Conservation (phyloP, 2,113 vertebrate genomes). For the Prinia subflava region DNA sequence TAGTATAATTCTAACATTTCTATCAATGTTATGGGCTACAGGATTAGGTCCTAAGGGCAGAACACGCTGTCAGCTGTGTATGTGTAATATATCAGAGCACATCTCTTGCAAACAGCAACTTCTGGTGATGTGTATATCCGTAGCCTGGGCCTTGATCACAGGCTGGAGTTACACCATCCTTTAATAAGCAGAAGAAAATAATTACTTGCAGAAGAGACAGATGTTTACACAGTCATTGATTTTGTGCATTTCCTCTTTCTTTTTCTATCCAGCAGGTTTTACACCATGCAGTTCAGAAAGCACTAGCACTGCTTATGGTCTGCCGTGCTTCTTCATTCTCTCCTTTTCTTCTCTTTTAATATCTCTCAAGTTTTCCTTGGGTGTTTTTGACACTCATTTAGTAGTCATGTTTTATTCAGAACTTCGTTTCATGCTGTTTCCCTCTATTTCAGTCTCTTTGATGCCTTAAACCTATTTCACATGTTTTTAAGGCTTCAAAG, state of each 20-base stretch:
- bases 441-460: conserved; percentile 39
- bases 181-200: background rate
- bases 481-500: conserved; percentile 56
- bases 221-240: background rate
- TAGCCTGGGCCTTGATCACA: background rate
- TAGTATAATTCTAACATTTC: background rate
- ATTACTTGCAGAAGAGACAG: background rate
- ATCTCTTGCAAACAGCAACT: background rate
- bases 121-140: background rate
- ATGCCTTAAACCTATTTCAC: conserved; percentile 39
- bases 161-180: background rate
- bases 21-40: background rate
- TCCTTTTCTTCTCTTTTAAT: conserved; percentile 6
- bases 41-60: background rate
- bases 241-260: background rate
- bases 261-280: background rate
- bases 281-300: background rate
- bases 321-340: background rate
- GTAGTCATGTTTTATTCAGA: background rate
- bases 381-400: background rate
- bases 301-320: background rate
- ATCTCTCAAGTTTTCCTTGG: background rate
- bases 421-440: conserved; percentile 47
- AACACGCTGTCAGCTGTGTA: background rate
- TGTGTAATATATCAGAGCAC: background rate